Base-by-base conservation (phyloP, 2,113 vertebrate species). In the Chlorodrepanis virens region DNA sequence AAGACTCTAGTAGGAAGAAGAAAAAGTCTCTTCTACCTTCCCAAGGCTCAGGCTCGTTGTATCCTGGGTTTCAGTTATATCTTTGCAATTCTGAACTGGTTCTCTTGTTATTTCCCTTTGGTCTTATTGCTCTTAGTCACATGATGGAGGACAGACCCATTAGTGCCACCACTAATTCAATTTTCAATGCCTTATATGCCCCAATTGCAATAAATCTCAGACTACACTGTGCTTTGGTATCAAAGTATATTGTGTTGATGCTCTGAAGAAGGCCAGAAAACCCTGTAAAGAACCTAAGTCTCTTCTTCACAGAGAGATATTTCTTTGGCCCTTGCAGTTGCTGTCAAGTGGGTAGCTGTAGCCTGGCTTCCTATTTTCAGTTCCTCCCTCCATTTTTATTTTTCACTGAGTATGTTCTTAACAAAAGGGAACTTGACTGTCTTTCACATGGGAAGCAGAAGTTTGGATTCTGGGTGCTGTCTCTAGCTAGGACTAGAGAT, bases 221-320 rank as follows among this genome's bases (percentile, higher is more conserved):
- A n/a, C 17, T 39, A 14, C 6, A 0, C 9, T 63, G 14, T 42
- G 31, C 25, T 71, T 65, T 75, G 57, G 9, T 11, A 83, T 71
- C 29, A 12, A 29, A 27, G 13, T 1, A 1, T 71, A 8, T 19
- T 59, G 6, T 39, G 53, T 27, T 49, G 35, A 27, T 79, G 20
- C 4, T 63, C 25, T 37, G 45, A 77, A 49, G 54, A 60, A 57
- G 33, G 21, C 17, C 1, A 45, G 61, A 86, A 60, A 21, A 0
- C 0, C 6, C 3, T 15, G 0, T n/a, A 27, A 33, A 17, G 31
- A 53, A 19, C 27, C 9, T 27, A 44, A 70, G 44, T 12, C 16
- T 61, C 22, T 37, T 91, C 20, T 83, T 91, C 1, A 1, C 19
- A 57, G 50, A 25, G 39, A 53, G 27, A 4, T 25, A 47, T 8